Conservation (phyloP, 2,113 vertebrate species). For the Ciconia maguari region DNA sequence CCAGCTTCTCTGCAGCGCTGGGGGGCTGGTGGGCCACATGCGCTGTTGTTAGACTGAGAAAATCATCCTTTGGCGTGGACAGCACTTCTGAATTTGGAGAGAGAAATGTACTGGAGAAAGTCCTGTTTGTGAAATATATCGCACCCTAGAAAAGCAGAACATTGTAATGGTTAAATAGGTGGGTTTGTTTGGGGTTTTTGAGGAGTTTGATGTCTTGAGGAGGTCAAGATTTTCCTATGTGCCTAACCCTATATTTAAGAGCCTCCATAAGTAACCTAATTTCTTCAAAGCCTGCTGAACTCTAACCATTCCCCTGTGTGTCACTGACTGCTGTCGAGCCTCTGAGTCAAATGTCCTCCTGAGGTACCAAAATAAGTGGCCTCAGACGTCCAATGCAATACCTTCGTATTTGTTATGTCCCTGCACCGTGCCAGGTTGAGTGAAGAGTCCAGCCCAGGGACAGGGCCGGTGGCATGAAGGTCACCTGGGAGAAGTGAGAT, state of each 20-base stretch:
- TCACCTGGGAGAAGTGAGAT: background rate
- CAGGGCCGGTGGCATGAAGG: background rate
- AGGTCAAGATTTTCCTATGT: background rate
- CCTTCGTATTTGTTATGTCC: background rate
- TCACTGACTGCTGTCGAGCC: background rate
- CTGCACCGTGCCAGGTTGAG: background rate
- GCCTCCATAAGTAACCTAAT: background rate
- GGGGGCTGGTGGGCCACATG: background rate
- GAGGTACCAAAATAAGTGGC: background rate
- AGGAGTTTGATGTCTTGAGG: background rate
- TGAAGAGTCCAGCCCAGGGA: background rate
- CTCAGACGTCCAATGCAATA: background rate
- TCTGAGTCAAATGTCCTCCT: background rate
- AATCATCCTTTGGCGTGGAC: background rate
- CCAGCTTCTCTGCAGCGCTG: background rate
- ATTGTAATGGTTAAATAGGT: background rate
- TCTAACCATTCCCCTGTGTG: background rate
- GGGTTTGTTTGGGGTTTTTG: fast-evolving
- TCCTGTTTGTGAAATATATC: background rate
- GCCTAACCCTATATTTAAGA: background rate
- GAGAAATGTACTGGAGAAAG: background rate
- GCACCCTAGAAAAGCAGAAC: background rate
- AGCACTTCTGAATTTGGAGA: background rate
- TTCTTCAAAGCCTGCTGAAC: background rate
- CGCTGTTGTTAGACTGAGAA: background rate